Evolutionary conservation across 2,113 vertebrate species (phyloP).

Genomic region (Mesocricetus auratus): DNA sequence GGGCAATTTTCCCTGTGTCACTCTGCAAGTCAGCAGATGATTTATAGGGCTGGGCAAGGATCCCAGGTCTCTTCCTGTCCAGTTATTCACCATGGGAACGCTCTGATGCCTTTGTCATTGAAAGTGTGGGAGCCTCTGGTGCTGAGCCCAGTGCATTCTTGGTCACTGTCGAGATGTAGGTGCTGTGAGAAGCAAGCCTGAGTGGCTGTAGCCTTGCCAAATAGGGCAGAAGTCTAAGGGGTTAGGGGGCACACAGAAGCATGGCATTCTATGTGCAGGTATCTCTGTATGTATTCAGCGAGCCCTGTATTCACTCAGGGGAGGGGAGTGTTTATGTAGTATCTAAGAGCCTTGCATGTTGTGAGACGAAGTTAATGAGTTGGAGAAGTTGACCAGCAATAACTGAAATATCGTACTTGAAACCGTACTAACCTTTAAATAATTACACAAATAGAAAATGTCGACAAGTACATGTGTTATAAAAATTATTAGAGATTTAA

Average conservation of each 20-base stretch:
- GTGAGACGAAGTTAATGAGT: background rate
- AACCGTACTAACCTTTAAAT: background rate
- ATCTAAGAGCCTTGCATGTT: constrained; percentile 16
- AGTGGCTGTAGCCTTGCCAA: background rate
- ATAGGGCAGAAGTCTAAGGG: background rate
- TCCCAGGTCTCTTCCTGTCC: constrained; percentile 29
- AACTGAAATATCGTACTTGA: background rate
- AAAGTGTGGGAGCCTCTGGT: background rate
- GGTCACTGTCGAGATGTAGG: background rate
- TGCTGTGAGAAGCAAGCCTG: background rate
- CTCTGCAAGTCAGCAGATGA: constrained; percentile 48
- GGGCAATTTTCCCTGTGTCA: background rate
- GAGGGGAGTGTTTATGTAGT: background rate
- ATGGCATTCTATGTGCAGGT: background rate
- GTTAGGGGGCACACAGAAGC: background rate
- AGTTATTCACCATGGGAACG: background rate
- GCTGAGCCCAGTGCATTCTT: background rate
- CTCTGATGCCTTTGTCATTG: constrained; percentile 19
- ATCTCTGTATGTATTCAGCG: background rate
- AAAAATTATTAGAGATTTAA: constrained; percentile 28
- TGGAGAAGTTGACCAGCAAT: background rate
- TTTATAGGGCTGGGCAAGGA: constrained; percentile 40
- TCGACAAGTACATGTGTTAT: background rate
- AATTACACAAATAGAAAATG: background rate
- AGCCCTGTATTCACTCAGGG: constrained; percentile 11